Evolutionary conservation across 2,113 vertebrate genomes (phyloP), one percentile per base, ranked within the genome.

Genomic region (Reinhardtius hippoglossoides): DNA sequence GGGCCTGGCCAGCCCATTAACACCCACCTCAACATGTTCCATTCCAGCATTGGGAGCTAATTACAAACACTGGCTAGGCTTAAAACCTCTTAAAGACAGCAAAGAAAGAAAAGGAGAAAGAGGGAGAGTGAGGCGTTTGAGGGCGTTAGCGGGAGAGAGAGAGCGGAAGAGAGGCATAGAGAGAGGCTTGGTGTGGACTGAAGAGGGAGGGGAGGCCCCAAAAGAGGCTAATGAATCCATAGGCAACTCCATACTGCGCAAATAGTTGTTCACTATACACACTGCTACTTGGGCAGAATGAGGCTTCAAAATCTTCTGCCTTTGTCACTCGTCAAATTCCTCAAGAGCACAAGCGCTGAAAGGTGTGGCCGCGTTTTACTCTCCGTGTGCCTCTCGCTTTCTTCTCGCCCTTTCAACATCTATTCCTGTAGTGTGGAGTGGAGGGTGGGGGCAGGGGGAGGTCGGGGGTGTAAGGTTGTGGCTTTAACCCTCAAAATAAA

Each of bases 201-300:
- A 95, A 95, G 94, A 93, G 87, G 67, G n/a, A 14, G 92, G 85
- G 89, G 66, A 94, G 94, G 94, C 92, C 92, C 92, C 92, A 44
- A 74, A 94, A 96, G 95, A 96, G 95, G 95, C 96, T 97, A 97
- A 98, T 98, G 96, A 99, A 97, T 98, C 97, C 96, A 97, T 96
- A 96, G 96, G 96, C 97, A 97, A 95, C 95, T 95, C 96, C 95
- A 95, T 95, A 96, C 95, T 95, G 96, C 86, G 80, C 88, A 92
- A 92, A 93, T 88, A 91, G 87, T 91, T 88, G 87, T 91, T 89
- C 89, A 89, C 95, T 80, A 97, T 96, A 97, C 95, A 95, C 95
- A 94, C 94, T 95, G 95, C 96, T 95, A 96, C 95, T 96, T 95
- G 93, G 94, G 95, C 95, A 95, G 95, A 97, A 95, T 94, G 95